Percentiles rank a stretch among this genome's conserved stretches.
Evolutionary conservation across 2,797 vertebrate species (phyloP).

Genomic region (Botia kubotai): DNA sequence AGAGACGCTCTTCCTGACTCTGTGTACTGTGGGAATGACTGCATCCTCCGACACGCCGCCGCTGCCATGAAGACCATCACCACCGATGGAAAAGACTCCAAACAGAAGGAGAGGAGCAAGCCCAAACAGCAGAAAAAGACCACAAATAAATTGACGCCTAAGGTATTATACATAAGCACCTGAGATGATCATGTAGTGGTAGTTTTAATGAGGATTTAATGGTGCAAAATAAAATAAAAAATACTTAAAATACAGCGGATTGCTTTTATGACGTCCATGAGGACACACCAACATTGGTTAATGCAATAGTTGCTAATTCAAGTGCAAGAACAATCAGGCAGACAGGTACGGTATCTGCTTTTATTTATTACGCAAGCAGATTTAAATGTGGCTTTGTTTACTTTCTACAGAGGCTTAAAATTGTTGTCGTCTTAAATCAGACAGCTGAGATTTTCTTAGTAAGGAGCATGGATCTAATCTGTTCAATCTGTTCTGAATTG

Average conservation of each 20-base stretch:
- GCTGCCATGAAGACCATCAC: conserved; percentile 93
- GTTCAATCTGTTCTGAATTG: too few species aligned
- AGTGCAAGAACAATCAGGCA: background rate
- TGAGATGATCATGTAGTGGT: background rate
- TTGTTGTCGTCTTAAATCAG: too few species aligned
- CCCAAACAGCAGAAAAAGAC: conserved; percentile 79
- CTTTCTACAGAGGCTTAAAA: background rate
- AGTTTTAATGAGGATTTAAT: background rate
- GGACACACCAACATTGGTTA: background rate
- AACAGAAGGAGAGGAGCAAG: conserved; percentile 83
- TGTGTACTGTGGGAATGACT: conserved; percentile 94
- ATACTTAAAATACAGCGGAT: background rate
- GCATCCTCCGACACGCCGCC: conserved; percentile 94
- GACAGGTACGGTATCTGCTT: background rate
- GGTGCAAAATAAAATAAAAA: background rate
- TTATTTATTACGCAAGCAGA: background rate
- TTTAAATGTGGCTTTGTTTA: background rate
- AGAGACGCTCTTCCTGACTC: conserved; percentile 91
- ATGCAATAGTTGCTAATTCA: background rate
- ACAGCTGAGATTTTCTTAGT: too few species aligned
- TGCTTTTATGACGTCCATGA: background rate
- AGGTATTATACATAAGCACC: conserved; percentile 76
- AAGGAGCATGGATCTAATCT: too few species aligned
- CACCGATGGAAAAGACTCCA: conserved; percentile 87
- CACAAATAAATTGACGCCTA: conserved; percentile 76